Evolutionary conservation across 2,113 vertebrate species (phyloP), one percentile per base, ranked within the genome.

Genomic region (Leucopsar rothschildi): DNA sequence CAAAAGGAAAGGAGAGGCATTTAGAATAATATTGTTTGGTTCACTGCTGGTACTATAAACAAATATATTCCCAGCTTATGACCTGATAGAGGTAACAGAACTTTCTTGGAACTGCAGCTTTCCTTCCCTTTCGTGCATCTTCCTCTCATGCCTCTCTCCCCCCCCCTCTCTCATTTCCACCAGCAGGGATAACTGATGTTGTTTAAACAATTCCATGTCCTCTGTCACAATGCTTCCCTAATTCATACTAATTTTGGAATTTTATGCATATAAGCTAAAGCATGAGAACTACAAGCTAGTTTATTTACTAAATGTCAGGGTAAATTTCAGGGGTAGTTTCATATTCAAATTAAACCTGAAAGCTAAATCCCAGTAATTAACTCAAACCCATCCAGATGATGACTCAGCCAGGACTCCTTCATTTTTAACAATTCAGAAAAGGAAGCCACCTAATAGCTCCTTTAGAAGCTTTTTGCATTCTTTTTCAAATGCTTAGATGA

Each of bases 61-160:
- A 71, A 49, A 52, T 18, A 28, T 27, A 29, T 77, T 77, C 70
- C 57, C 60, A 15, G 63, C 18, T 69, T 14, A 19, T 15, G 28
- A 72, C 79, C 5, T 13, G 5, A 8, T 6, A 68, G 37, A 88
- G 7, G 47, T 39, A 50, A 84, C 47, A 55, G 16, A 53, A 55
- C 42, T 72, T 69, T 4, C 16, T 25, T 24, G 69, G 31, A 60
- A 37, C 8, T 53, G 60, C 1, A 0, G 13, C 35, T 60, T 68
- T 28, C 35, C 56, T 65, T 53, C n/a, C 9, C 5, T 22, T 39
- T 18, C 0, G 0, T 35, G 22, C 40, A 49, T 69, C 69, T 82
- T 63, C 70, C 57, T 91, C 81, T 12, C 2, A 15, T 31, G 69
- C 45, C 70, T 42, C 14, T 37, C 63, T 19, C 25, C 8, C 12